These are phyloP conservation scores for Eriocheir sinensis DNA, from an alignment of 1,140 invertebrate genomes.

Conservation along the genomic window DNA sequence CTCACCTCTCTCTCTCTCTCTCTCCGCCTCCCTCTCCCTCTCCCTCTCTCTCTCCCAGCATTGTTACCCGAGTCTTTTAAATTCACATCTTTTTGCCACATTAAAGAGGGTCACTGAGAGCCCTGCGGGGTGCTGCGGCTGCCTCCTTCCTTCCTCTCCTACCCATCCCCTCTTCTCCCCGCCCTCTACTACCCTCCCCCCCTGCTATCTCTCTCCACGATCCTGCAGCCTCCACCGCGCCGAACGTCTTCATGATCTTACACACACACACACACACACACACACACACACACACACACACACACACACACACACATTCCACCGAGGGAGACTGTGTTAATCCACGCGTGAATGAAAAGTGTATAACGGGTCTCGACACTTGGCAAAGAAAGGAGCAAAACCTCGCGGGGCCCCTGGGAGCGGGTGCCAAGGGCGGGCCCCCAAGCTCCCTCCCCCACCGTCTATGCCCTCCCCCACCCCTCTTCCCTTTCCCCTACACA, in stretches of 20 bases:
- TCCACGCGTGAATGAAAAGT: constrained; percentile 72
- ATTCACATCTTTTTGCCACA: too few species aligned
- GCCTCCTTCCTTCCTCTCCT: too few species aligned
- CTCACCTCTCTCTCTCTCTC: not conserved
- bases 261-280: not conserved
- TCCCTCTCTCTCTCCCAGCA: constrained; percentile 15
- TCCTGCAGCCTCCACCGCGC: too few species aligned
- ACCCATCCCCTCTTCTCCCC: too few species aligned
- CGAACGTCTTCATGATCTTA: too few species aligned
- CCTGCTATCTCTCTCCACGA: too few species aligned
- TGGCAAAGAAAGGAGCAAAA: constrained; percentile 72
- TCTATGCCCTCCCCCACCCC: too few species aligned
- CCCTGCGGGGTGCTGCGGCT: too few species aligned
- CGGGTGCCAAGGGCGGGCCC: not conserved
- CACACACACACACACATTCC: not conserved
- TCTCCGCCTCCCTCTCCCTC: constrained; percentile 32
- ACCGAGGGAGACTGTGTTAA: constrained; percentile 62
- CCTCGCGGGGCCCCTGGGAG: constrained; percentile 27
- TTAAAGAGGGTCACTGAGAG: too few species aligned
- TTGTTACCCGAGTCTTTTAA: too few species aligned
- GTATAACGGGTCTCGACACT: constrained; percentile 72
- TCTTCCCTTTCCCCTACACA: too few species aligned
- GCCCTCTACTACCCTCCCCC: too few species aligned
- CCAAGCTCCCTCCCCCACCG: not conserved
- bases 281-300: not conserved